These are phyloP conservation scores for Pycnomerus fuliginosus DNA, from an alignment of 2,888 invertebrate species.

Conservation along the genomic window DNA sequence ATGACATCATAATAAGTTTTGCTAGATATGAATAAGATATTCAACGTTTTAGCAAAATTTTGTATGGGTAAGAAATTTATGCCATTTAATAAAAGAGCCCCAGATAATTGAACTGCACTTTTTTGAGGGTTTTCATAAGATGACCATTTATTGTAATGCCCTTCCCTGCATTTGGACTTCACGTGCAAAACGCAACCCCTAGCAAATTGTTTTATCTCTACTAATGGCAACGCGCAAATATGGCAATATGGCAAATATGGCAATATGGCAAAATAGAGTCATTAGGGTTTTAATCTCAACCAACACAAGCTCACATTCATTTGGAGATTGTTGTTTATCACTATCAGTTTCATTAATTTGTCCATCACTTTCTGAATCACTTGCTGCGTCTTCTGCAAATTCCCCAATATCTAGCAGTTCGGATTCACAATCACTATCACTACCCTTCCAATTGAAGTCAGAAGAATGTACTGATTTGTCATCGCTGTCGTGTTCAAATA, in stretches of 20 bases:
- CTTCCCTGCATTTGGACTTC: slow-evolving; percentile 1
- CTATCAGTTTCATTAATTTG: not conserved
- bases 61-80: slow-evolving; percentile 1
- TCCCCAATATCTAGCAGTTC: not conserved
- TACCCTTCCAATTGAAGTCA: too few species aligned
- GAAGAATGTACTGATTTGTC: slow-evolving; percentile 2
- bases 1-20: slow-evolving; percentile 8
- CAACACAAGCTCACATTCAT: not conserved
- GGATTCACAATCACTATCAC: too few species aligned
- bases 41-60: not conserved
- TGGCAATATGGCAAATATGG: too few species aligned
- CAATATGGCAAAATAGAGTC: not conserved
- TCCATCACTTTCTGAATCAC: not conserved
- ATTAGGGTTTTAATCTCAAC: not conserved
- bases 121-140: slow-evolving; percentile 1
- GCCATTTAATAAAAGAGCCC: slow-evolving; percentile 1
- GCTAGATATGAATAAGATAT: not conserved
- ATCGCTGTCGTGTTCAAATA: not conserved
- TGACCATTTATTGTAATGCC: slow-evolving; percentile 1
- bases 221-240: not conserved
- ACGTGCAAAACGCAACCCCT: slow-evolving; percentile 1
- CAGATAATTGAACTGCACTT: not conserved
- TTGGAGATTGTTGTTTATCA: not conserved
- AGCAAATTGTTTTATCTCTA: not conserved
- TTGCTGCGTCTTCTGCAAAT: not conserved